A percentile compares a stretch with the other conserved stretches of the same genome.
phyloP scores from a whole-genome alignment of 2,888 invertebrate genomes.

The Mycalesis mineus region DNA sequence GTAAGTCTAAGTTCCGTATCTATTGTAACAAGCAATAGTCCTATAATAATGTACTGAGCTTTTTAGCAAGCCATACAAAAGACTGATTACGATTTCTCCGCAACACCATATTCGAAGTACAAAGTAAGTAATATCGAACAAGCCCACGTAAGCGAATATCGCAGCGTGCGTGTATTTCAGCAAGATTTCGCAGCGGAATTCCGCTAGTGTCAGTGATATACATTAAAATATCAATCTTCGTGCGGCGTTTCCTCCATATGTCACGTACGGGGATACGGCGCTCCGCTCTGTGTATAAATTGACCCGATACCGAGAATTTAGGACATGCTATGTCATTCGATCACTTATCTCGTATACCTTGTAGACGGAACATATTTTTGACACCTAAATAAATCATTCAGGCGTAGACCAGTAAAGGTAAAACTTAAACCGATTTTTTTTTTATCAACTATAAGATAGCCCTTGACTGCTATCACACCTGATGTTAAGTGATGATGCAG shows the following conservation, averaged over 20 bases:
- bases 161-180: not conserved
- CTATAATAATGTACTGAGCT: too few relatives aligned
- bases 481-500: too few relatives aligned
- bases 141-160: not conserved
- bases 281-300: not conserved
- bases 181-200: not conserved
- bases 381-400: not conserved
- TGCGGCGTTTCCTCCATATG: not conserved
- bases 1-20: too few relatives aligned
- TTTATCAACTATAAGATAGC: too few relatives aligned
- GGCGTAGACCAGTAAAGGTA: too few relatives aligned
- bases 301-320: not conserved
- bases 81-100: too few relatives aligned
- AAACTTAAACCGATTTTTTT: too few relatives aligned
- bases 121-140: too few relatives aligned
- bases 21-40: too few relatives aligned
- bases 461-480: too few relatives aligned
- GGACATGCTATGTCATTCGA: not conserved
- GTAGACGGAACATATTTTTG: not conserved
- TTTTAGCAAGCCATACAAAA: too few relatives aligned
- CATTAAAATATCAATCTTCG: conserved; percentile 5
- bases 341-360: not conserved
- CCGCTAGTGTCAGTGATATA: not conserved
- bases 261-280: conserved; percentile 1
- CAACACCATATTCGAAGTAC: too few relatives aligned